Evolutionary conservation across 2,113 vertebrate species (phyloP).

Genomic region (Holacanthus passer): DNA sequence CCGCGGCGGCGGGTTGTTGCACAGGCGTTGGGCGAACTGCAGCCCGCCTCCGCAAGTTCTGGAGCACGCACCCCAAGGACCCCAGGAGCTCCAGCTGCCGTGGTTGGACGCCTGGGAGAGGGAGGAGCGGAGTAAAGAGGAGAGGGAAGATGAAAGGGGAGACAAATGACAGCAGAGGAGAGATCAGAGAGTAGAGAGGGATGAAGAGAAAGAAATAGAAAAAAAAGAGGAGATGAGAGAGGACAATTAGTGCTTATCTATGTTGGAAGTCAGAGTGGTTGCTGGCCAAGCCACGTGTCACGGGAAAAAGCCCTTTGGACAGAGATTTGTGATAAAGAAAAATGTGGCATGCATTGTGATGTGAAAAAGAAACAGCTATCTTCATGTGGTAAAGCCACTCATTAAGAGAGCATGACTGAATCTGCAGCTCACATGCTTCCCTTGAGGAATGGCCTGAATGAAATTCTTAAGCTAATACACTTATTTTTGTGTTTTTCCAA

Average conservation of each 20-base stretch:
- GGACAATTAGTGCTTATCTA: slow-evolving; percentile 49
- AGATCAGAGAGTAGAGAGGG: slow-evolving; percentile 37
- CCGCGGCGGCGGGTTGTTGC: slow-evolving; percentile 96
- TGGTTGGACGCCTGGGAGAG: slow-evolving; percentile 91
- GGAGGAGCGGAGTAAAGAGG: not conserved
- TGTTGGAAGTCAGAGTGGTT: slow-evolving; percentile 12
- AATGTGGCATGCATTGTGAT: slow-evolving; percentile 32
- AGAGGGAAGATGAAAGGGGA: slow-evolving; percentile 16
- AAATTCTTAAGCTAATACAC: slow-evolving; percentile 28
- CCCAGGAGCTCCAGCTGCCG: slow-evolving; percentile 99
- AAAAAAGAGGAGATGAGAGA: slow-evolving; percentile 20
- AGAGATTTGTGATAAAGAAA: slow-evolving; percentile 30
- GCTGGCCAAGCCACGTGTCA: slow-evolving; percentile 25
- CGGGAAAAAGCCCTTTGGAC: not conserved
- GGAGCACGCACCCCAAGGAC: slow-evolving; percentile 94
- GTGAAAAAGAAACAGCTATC: not conserved
- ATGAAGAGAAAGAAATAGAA: not conserved
- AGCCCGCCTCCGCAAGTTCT: slow-evolving; percentile 94
- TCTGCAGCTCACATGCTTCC: slow-evolving; percentile 50
- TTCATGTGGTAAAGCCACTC: slow-evolving; percentile 31
- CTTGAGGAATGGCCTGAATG: slow-evolving; percentile 22
- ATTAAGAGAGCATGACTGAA: slow-evolving; percentile 23
- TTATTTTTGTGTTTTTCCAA: slow-evolving; percentile 44
- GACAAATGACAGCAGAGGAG: slow-evolving; percentile 15
- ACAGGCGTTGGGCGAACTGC: slow-evolving; percentile 95